Evolutionary conservation across 2,113 vertebrate species (phyloP), one percentile per base, ranked within the genome.

Genomic region (Bucco capensis): DNA sequence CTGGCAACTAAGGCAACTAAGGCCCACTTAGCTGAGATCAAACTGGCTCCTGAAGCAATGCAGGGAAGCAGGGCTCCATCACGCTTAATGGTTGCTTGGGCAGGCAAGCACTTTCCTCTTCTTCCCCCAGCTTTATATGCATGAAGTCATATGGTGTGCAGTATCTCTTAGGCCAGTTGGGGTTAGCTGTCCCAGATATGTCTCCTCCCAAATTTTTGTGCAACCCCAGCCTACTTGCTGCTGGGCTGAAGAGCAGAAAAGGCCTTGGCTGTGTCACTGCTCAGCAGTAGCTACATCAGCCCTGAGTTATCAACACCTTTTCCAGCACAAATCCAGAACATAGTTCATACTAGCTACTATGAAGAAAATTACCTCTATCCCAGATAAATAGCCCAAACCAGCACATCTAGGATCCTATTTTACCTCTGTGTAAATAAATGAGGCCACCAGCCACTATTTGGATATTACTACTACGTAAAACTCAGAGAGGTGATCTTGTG

Each of bases 181-280:
- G 9, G 3, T 30, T 56, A 73, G 60, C 44, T 44, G 27, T 81
- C 33, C 27, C 28, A 51, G 27, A 14, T 28, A 9, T 51, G 27
- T 24, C 50, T 9, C 12, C 21, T 46, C 14, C 13, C 57, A 37
- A 0, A 5, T 21, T 15, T 51, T 19, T 31, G 28, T 56, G 51
- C 12, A 9, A 14, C 28, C 15, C 24, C 12, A 35, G 24, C 13
- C 53, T 47, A 2, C 42, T 49, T 1, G 0, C 57, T 57, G 27
- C 18, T 62, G 37, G 19, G 11, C 5, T 9, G 28, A 62, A 42
- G 15, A 19, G 18, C 31, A 62, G 33, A 67, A 38, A 42, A 64
- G 9, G 4, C 47, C 46, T 65, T 21, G 50, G 4, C 19, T 22
- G 46, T 51, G n/a, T 5, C 14, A 0, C 23, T 40, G 35, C 11